These are phyloP conservation scores for Fregetta grallaria DNA, from an alignment of 2,113 vertebrate genomes.

Conservation along the genomic window DNA sequence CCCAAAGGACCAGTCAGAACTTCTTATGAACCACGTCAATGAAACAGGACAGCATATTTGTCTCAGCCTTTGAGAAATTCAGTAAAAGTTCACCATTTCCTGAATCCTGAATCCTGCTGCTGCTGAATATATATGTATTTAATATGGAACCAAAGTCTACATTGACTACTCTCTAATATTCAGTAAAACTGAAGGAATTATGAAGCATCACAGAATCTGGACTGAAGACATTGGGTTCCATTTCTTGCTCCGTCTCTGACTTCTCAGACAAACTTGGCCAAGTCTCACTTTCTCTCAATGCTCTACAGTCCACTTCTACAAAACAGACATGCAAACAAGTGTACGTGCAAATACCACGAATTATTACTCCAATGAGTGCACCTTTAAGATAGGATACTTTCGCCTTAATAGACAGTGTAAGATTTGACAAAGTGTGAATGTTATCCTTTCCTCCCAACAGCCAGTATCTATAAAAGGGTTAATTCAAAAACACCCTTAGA, in stretches of 20 bases:
- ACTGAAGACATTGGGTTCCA: neutral
- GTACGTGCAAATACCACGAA: neutral
- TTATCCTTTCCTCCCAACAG: neutral
- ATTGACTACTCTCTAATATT: neutral
- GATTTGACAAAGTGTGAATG: neutral
- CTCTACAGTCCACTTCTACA: neutral
- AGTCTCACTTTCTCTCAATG: neutral
- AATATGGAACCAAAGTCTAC: neutral
- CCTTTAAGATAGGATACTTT: neutral
- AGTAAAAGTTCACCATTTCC: neutral
- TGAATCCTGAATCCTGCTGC: neutral
- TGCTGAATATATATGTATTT: neutral
- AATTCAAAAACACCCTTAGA: conserved; percentile 58
- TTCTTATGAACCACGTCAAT: neutral
- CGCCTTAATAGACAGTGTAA: neutral
- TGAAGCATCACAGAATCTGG: neutral
- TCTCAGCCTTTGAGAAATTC: neutral
- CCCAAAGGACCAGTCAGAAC: neutral
- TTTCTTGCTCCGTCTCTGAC: neutral
- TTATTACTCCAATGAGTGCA: neutral
- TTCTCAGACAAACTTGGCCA: neutral
- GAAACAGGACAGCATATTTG: neutral
- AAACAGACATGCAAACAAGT: neutral
- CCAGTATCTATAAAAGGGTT: conserved; percentile 55
- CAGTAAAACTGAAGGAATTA: neutral